Evolutionary conservation across 2,888 invertebrate species (phyloP), one percentile per base, ranked within the genome.

Genomic region (Tigriopus californicus): DNA sequence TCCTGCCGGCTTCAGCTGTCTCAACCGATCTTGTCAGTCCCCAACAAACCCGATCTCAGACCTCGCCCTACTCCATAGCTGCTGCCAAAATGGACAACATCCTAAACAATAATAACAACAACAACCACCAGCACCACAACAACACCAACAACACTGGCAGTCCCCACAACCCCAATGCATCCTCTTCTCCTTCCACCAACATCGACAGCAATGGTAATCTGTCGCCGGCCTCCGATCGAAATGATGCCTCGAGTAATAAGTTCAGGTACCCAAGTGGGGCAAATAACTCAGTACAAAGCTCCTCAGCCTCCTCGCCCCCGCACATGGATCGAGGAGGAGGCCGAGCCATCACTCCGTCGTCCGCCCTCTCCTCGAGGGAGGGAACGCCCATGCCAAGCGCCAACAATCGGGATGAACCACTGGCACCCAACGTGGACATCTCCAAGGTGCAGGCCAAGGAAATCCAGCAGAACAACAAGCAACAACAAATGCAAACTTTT

Each of bases 361-460:
- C 59, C 11, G 49, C 59, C n/a, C 22, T 59, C 13, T 53, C 52
- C 12, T 52, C 52, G n/a, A 33, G 59, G 22, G 59, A 59, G 25
- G 59, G 59, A 13, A 59, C 59, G 40, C 59, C 59, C 25, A 15
- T 48, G 6, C 52, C 59, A 1, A 15, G 48, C 6, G 20, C 18
- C 6, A n/a, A 20, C 4, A 25, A 20, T 5, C 5, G 12, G 44
- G 22, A 40, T 18, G 56, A 41, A 15, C n/a, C n/a, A 12, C 11
- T 46, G 15, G 52, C 59, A 13, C 59, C 59, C 13, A 59, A 59
- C 41, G 52, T 59, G 33, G 59, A 59, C 22, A 59, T 59, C 42
- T 59, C 59, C 13, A 15, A 42, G 24, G 59, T 59, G 18, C 59
- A 59, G 15, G 41, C 25, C n/a, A 24, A 51, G 13, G 48, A 49